Evolutionary conservation across 2,888 invertebrate species (phyloP), one percentile per base, ranked within the genome.

Genomic region (Drosophila formosana): DNA sequence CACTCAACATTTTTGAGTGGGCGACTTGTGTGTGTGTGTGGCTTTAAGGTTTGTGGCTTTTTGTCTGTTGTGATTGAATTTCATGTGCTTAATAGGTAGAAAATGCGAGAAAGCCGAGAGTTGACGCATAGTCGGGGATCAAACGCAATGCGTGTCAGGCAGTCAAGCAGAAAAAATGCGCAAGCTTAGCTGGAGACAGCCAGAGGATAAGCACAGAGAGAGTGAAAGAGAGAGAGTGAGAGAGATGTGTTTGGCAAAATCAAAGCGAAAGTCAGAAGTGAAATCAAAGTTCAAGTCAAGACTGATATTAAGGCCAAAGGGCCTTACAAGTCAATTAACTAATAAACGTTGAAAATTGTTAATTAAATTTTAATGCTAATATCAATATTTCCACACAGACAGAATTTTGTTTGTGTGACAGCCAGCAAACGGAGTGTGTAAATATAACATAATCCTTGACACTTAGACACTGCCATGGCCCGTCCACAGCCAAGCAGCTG

Each of bases 51-150:
- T 77, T 75, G 78, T 37, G 61, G 55, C 25, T 55, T 56, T 57
- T 62, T 60, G 63, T 75, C 66, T 55, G 71, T 57, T 78, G 80
- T 77, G 80, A 89, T 89, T 84, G 88, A 88, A 88, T 90, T 90
- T 90, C 81, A 81, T 89, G 86, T 88, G 88, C 65, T 70, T 84
- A 89, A 89, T 90, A 82, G 84, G 79, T 83, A 89, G 89, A 89
- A 89, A 89, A 88, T 90, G 80, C 79, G 77, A 81, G 79, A 82
- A 77, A 80, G 75, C 76, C 60, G 51, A 64, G 75, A 74, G 62
- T 66, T 72, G 72, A 71, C 49, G 64, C 66, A 41, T 25, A 60
- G 63, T 30, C 39, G 37, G 63, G 72, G 72, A 74, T 82, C 83
- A 86, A 85, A 82, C 62, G 66, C 67, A 66, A 57, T 61, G 85